Percentiles rank a stretch among this genome's conserved stretches.
Conservation (phyloP, 2,888 invertebrate genomes). For the Caenorhabditis sulstoni region DNA sequence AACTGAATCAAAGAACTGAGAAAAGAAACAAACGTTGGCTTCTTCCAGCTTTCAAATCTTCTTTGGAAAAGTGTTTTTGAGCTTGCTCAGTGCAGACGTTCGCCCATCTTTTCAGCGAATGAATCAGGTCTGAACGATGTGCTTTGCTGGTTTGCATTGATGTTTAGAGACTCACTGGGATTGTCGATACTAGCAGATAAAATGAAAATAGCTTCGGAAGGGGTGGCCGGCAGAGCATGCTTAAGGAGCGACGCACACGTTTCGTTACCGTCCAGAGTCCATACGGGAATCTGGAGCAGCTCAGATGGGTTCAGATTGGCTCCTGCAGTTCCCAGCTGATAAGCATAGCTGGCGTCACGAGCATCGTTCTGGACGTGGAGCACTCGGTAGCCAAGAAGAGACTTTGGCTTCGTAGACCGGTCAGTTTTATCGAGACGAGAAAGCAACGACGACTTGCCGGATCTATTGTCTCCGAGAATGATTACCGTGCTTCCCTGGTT, state of each 20-base stretch:
- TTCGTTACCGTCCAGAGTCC: conserved; percentile 76
- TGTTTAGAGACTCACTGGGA: conserved; percentile 60
- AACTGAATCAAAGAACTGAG: conserved; percentile 6
- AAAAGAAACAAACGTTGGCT: conserved; percentile 27
- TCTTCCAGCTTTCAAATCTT: conserved; percentile 56
- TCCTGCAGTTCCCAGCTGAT: conserved; percentile 76
- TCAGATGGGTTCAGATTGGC: conserved; percentile 75
- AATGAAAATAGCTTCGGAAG: conserved; percentile 70
- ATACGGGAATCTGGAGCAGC: conserved; percentile 68
- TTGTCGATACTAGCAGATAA: conserved; percentile 75
- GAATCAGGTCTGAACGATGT: conserved; percentile 63
- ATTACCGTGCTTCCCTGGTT: conserved; percentile 74
- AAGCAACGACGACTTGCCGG: conserved; percentile 77
- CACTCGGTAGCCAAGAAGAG: conserved; percentile 75
- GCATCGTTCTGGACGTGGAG: conserved; percentile 76
- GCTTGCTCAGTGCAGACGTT: conserved; percentile 70
- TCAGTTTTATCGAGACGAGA: conserved; percentile 69
- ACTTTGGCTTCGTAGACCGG: conserved; percentile 36
- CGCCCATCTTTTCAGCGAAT: conserved; percentile 75
- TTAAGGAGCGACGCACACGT: conserved; percentile 70
- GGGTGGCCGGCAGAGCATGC: conserved; percentile 71
- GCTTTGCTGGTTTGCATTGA: neutral
- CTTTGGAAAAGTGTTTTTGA: conserved; percentile 69
- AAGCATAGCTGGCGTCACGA: conserved; percentile 76
- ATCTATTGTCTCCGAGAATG: conserved; percentile 72